phyloP scores from a whole-genome alignment of 2,113 vertebrate genomes.

The Megalops atlanticus region DNA sequence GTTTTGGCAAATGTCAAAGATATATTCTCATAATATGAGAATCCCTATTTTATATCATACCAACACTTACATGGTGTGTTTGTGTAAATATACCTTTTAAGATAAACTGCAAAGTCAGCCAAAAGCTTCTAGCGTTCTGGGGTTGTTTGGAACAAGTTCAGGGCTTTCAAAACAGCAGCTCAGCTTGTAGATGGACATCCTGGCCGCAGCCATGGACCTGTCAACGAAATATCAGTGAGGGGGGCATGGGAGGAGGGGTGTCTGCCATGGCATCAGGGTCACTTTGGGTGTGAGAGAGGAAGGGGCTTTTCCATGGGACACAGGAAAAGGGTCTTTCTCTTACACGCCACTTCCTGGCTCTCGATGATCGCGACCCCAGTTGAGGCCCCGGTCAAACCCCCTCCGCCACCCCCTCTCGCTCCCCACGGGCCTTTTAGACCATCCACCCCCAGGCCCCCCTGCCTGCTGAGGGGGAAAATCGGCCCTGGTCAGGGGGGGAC shows the following conservation, averaged over 20 bases:
- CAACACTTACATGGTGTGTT: not conserved
- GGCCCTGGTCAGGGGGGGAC: slow-evolving; percentile 45
- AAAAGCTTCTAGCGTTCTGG: not conserved
- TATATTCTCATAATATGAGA: not conserved
- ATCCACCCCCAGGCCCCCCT: slow-evolving; percentile 49
- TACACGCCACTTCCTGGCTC: not conserved
- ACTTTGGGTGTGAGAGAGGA: slow-evolving; percentile 42
- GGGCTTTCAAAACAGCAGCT: not conserved
- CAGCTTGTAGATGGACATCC: not conserved
- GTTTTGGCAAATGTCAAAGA: not conserved
- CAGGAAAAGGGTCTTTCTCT: not conserved
- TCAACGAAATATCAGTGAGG: slow-evolving; percentile 11
- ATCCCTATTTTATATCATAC: not conserved
- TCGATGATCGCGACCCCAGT: slow-evolving; percentile 23
- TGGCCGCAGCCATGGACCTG: not conserved
- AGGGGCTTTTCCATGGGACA: slow-evolving; percentile 23
- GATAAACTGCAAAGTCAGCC: not conserved
- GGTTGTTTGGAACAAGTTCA: not conserved
- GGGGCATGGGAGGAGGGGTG: not conserved
- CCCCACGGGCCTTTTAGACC: not conserved
- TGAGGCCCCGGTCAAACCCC: slow-evolving; percentile 59
- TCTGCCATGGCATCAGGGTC: slow-evolving; percentile 33
- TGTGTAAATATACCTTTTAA: too few relatives aligned
- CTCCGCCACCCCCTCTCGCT: slow-evolving; percentile 42
- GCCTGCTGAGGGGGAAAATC: slow-evolving; percentile 62